Percentiles rank a stretch among this genome's conserved stretches.
These are phyloP conservation scores for Thripadectes ignobilis DNA, from an alignment of 2,797 vertebrate genomes.

Conservation along the genomic window DNA sequence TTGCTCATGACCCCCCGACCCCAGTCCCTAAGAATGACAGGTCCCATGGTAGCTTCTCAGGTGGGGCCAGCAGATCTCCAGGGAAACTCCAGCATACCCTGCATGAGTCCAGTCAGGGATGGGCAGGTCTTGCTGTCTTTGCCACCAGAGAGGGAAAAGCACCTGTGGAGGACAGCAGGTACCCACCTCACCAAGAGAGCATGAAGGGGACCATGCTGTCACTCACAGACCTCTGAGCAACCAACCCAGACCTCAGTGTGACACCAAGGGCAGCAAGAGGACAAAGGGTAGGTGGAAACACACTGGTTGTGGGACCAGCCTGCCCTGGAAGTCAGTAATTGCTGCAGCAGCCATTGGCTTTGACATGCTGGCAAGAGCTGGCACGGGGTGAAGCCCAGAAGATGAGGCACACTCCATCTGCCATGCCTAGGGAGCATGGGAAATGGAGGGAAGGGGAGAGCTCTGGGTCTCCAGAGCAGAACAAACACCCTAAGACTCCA, in stretches of 20 bases:
- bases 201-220: not conserved
- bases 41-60: not conserved
- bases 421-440: accelerated
- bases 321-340: not conserved
- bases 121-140: not conserved
- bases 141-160: not conserved
- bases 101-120: not conserved
- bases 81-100: not conserved
- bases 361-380: accelerated
- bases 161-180: not conserved
- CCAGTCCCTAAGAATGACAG: not conserved
- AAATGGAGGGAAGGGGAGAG: not conserved
- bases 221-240: not conserved
- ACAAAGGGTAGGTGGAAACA: not conserved
- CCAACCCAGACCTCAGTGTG: not conserved
- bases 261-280: not conserved
- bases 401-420: not conserved
- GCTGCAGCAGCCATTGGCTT: not conserved
- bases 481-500: not conserved
- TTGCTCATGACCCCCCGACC: not conserved
- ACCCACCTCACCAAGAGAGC: not conserved
- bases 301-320: not conserved
- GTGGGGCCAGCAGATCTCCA: not conserved
- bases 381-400: not conserved
- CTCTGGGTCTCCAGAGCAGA: not conserved